A percentile compares a stretch with the other conserved stretches of the same genome.
Evolutionary conservation across 2,113 vertebrate species (phyloP).

Genomic region (Peromyscus polionotus): DNA sequence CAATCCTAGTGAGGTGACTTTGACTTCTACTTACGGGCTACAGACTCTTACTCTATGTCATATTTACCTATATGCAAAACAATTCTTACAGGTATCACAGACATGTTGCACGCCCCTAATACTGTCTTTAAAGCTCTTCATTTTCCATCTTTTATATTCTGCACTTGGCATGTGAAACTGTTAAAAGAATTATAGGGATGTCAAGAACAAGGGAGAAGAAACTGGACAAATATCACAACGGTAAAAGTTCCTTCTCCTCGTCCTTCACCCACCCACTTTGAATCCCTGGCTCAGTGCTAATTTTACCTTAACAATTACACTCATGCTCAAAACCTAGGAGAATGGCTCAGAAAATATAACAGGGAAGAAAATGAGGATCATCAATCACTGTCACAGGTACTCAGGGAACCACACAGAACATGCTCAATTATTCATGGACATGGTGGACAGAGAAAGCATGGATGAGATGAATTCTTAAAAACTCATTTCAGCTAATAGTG

Average conservation of each 20-base stretch:
- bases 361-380: conserved; percentile 30
- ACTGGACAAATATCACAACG: conserved; percentile 10
- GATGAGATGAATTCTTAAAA: conserved; percentile 50
- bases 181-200: conserved; percentile 60
- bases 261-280: conserved; percentile 22
- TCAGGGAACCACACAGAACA: conserved; percentile 51
- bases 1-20: not conserved
- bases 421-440: conserved; percentile 33
- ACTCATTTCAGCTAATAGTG: conserved; percentile 21
- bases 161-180: conserved; percentile 61
- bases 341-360: conserved; percentile 42
- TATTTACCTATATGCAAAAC: conserved; percentile 50
- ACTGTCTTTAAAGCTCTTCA: conserved; percentile 62
- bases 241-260: conserved; percentile 31
- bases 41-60: conserved; percentile 15
- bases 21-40: conserved; percentile 1
- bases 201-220: conserved; percentile 62
- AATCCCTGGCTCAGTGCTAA: conserved; percentile 1
- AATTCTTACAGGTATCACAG: conserved; percentile 47
- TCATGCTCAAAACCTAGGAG: conserved; percentile 52
- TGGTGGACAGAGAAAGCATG: conserved; percentile 32
- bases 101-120: conserved; percentile 54
- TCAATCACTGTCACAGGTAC: conserved; percentile 27
- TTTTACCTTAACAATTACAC: conserved; percentile 23
- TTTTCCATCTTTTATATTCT: conserved; percentile 69